Conservation (phyloP, 2,888 invertebrate species). For the Imbricaverruca yamaguchii region DNA sequence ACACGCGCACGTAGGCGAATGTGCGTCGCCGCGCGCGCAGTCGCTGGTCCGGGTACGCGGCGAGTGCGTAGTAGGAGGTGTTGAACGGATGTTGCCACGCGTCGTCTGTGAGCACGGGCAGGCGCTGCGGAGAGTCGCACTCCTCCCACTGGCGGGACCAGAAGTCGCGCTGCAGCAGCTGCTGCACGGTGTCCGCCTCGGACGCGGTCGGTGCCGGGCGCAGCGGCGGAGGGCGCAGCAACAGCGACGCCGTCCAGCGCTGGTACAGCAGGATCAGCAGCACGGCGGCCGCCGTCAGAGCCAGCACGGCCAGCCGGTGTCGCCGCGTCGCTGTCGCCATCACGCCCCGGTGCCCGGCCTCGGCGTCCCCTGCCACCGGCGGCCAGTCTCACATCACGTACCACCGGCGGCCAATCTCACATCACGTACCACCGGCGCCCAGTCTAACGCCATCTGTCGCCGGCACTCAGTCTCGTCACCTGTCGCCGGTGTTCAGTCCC, state of each 20-base stretch:
- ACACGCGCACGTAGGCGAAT: slow-evolving; percentile 38
- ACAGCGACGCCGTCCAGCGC: not conserved
- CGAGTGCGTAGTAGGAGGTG: slow-evolving; percentile 47
- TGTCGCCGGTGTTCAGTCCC: too few species aligned
- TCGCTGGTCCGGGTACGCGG: slow-evolving; percentile 51
- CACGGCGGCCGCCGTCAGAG: not conserved
- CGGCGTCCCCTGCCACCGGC: not conserved
- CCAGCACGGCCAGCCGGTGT: not conserved
- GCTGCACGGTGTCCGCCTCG: not conserved
- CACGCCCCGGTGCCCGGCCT: not conserved
- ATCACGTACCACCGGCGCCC: too few species aligned
- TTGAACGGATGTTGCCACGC: slow-evolving; percentile 36
- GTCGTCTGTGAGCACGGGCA: slow-evolving; percentile 24
- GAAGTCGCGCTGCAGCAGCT: not conserved
- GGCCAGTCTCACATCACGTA: not conserved
- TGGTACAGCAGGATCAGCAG: not conserved
- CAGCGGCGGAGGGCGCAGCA: not conserved
- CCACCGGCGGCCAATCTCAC: too few species aligned
- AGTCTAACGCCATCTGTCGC: too few species aligned
- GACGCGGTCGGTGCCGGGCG: not conserved
- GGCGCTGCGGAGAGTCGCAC: not conserved
- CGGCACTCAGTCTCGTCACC: too few species aligned
- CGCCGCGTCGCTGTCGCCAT: not conserved
- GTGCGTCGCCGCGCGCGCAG: slow-evolving; percentile 43
- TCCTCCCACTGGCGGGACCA: not conserved